These are phyloP conservation scores for Bos indicus DNA, from an alignment of 2,113 vertebrate species.

Conservation along the genomic window DNA sequence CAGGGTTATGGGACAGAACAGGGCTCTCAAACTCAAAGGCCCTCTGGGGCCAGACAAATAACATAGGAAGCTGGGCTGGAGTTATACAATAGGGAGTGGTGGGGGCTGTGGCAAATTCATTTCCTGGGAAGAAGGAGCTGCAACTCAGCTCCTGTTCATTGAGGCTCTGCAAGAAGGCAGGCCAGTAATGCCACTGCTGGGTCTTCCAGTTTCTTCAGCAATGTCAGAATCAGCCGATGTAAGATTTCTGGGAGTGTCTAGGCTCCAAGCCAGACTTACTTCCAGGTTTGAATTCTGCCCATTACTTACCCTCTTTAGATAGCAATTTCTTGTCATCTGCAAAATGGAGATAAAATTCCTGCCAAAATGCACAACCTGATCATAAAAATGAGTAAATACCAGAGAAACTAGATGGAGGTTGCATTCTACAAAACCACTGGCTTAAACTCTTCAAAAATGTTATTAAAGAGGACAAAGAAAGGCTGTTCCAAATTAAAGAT, in stretches of 20 bases:
- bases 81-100: not conserved
- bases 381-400: not conserved
- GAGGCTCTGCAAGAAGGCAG: not conserved
- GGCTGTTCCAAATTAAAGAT: not conserved
- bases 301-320: not conserved
- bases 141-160: not conserved
- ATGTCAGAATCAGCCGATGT: not conserved
- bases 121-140: not conserved
- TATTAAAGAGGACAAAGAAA: not conserved
- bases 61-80: not conserved
- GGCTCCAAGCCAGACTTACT: not conserved
- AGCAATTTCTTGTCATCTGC: not conserved
- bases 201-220: not conserved
- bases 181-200: not conserved
- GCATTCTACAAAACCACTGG: not conserved
- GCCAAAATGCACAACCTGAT: not conserved
- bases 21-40: not conserved
- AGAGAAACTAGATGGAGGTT: not conserved
- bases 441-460: not conserved
- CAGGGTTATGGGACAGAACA: not conserved
- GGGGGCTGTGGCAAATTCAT: not conserved
- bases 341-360: not conserved
- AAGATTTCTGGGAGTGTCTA: not conserved
- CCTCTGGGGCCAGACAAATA: not conserved
- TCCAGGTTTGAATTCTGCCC: not conserved